phyloP scores from a whole-genome alignment of 1,140 invertebrate genomes.

The Apis dorsata region DNA sequence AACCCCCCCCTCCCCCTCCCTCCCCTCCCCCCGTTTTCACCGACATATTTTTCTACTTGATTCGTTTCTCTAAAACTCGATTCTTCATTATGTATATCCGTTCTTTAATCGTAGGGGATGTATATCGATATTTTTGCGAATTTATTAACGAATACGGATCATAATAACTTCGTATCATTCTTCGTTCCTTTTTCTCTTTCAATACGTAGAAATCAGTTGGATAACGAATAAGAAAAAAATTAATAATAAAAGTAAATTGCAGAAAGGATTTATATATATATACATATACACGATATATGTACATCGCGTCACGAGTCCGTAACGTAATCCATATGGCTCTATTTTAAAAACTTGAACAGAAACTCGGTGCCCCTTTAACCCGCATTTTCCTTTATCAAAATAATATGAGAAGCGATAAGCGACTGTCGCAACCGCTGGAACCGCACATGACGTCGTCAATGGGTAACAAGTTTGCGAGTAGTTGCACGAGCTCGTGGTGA shows the following conservation, averaged over 20 bases:
- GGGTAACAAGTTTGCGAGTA: constrained; percentile 41
- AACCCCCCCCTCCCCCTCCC: constrained; percentile 14
- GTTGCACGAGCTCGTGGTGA: constrained; percentile 38
- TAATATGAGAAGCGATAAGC: constrained; percentile 45
- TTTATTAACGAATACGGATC: too few relatives aligned
- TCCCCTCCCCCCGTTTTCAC: not conserved
- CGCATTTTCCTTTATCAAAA: constrained; percentile 56
- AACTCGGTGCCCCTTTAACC: constrained; percentile 46
- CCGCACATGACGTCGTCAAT: constrained; percentile 38
- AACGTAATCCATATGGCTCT: constrained; percentile 20
- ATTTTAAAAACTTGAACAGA: constrained; percentile 30
- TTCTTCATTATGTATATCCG: not conserved
- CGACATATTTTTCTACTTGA: constrained; percentile 33
- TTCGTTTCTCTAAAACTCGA: constrained; percentile 26
- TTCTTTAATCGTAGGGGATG: constrained; percentile 31
- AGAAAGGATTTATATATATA: not conserved
- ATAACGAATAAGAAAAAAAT: too few relatives aligned
- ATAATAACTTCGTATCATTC: too few relatives aligned
- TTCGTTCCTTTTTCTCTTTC: too few relatives aligned
- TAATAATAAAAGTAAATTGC: not conserved
- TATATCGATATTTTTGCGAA: not conserved
- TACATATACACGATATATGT: too few relatives aligned
- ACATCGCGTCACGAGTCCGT: not conserved
- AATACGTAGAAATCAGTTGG: too few relatives aligned
- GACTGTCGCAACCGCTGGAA: constrained; percentile 42